Evolutionary conservation across 2,797 vertebrate genomes (phyloP), one percentile per base, ranked within the genome.

Genomic region (Limosa lapponica): DNA sequence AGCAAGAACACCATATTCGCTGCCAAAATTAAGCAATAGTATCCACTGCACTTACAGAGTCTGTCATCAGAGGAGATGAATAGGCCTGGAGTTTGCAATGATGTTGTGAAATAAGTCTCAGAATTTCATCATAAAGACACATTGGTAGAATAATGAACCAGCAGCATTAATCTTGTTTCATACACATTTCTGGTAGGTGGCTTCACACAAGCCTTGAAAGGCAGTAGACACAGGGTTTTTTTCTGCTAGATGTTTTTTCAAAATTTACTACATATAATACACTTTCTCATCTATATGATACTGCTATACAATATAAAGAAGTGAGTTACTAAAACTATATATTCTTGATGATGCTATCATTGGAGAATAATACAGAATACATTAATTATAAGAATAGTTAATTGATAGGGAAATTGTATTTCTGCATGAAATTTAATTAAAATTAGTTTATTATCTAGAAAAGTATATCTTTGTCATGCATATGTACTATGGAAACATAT

Each of bases 1-100:
- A 91, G 20, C 13, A 89, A 87, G 57, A 80, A 32, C n/a, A 87
- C 8, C 1, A 1, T 16, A 70, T 49, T 77, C 1, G 2, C 71
- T 73, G 82, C 78, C 93, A 87, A 81, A 93, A 94, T 91, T 71
- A 74, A 64, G 44, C 75, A 94, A 85, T 18, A 67, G 14, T 39
- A 32, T 70, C 75, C 13, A 36, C 55, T 82, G 11, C 3, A 48
- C 13, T 52, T 75, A 37, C 18, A 51, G 54, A 87, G 27, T 74
- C 70, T 75, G 2, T 93, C 70, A 93, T 77, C 74, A 77, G 52
- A 70, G 52, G 79, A 77, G 57, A 51, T 89, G 8, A 78, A 81
- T 51, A 92, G 36, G 23, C 39, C 30, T 69, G 46, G 59, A 85
- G 22, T 32, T 82, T 71, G 34, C 30, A 72, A 67, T 52, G 43